These are phyloP conservation scores for Semicossyphus pulcher DNA, from an alignment of 2,113 vertebrate genomes.

Conservation along the genomic window DNA sequence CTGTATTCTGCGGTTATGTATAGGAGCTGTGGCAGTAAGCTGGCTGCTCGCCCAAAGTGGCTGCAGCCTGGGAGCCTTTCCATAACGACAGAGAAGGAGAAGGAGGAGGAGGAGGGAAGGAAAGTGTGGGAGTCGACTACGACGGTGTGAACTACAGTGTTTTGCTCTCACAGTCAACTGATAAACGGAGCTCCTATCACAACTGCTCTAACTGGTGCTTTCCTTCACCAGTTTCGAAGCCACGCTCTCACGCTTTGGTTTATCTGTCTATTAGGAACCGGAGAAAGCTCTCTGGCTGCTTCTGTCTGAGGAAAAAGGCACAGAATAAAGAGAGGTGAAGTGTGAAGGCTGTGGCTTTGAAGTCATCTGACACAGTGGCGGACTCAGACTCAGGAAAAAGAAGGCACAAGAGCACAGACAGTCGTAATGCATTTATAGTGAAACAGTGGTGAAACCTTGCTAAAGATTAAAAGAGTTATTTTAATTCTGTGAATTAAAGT, in stretches of 20 bases:
- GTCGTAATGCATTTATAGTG: background rate
- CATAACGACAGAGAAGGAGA: conserved; percentile 30
- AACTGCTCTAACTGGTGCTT: conserved; percentile 21
- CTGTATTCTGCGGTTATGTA: conserved; percentile 62
- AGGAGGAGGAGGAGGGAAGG: conserved; percentile 10
- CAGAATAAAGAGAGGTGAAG: conserved; percentile 9
- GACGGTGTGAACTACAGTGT: conserved; percentile 61
- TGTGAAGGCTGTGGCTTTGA: conserved; percentile 17
- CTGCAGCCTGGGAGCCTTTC: conserved; percentile 63
- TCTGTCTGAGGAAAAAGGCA: background rate
- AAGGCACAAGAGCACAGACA: background rate
- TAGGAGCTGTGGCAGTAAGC: conserved; percentile 32
- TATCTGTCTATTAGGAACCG: conserved; percentile 5
- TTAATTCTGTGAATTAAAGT: too few species aligned
- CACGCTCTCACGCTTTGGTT: conserved; percentile 32
- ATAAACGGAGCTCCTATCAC: conserved; percentile 62
- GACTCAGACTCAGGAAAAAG: background rate
- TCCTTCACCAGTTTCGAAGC: conserved; percentile 14
- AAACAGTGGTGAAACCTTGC: background rate
- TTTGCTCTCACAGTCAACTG: conserved; percentile 54
- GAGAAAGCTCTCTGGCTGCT: background rate
- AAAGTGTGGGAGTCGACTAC: conserved; percentile 55
- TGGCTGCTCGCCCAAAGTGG: conserved; percentile 49
- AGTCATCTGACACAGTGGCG: background rate
- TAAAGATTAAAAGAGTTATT: background rate